Percentiles rank a stretch among this genome's conserved stretches.
Evolutionary conservation across 2,113 vertebrate species (phyloP).

Genomic region (Saccopteryx bilineata): DNA sequence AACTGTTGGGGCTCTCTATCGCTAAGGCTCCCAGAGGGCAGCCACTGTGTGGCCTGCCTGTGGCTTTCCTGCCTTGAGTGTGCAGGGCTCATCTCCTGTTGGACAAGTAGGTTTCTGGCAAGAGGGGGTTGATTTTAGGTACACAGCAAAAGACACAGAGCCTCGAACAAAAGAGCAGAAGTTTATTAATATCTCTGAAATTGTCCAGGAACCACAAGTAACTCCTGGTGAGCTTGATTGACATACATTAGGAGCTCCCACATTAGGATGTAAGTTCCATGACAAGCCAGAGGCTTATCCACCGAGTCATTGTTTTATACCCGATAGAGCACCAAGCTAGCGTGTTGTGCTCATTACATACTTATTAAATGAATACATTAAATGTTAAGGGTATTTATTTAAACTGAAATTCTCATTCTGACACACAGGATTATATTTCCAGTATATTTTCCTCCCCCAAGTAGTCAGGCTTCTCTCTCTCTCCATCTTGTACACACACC

Average conservation of each 20-base stretch:
- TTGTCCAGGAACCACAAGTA: not conserved
- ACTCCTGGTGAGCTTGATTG: not conserved
- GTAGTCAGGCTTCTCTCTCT: not conserved
- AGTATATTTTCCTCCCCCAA: not conserved
- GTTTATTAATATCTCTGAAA: not conserved
- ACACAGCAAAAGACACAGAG: not conserved
- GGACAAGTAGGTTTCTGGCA: not conserved
- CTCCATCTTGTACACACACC: not conserved
- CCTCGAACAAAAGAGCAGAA: not conserved
- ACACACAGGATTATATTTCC: conserved; percentile 27
- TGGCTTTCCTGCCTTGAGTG: not conserved
- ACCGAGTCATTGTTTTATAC: not conserved
- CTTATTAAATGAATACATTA: not conserved
- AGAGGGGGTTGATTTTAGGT: not conserved
- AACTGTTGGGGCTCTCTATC: not conserved
- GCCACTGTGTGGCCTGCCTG: not conserved
- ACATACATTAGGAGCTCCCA: not conserved
- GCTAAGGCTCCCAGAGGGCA: not conserved
- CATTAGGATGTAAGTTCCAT: not conserved
- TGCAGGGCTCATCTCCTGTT: not conserved
- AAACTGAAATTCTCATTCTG: conserved; percentile 23
- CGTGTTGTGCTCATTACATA: not conserved
- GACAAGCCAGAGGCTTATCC: not conserved
- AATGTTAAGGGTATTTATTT: conserved; percentile 11
- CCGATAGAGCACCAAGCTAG: not conserved